Evolutionary conservation across 2,888 invertebrate genomes (phyloP), one percentile per base, ranked within the genome.

Genomic region (Hypomecis punctinalis): DNA sequence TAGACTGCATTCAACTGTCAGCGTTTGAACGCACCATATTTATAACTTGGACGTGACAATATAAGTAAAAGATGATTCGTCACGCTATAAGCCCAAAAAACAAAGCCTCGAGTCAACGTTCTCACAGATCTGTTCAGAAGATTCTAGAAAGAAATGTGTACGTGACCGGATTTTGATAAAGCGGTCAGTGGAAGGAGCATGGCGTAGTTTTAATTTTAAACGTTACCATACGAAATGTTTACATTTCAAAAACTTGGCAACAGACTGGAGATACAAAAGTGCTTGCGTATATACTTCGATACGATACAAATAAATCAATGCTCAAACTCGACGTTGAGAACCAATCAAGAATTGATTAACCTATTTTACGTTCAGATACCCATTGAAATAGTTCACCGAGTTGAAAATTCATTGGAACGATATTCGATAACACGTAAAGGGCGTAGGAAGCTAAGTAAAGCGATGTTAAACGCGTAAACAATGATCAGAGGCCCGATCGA

Each of bases 21-120:
- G n/a, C 59, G 58, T 35, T 45, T 39, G 45, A 52, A 65, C 64
- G 51, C 55, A 60, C 59, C 52, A 57, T 66, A 66, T 78, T 78
- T 79, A 79, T 78, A 72, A 71, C 75, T 71, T 63, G 71, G 61
- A 79, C 81, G 78, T 81, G 81, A 83, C 82, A 75, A 73, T 76
- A 75, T 76, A 74, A 77, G 76, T 47, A 37, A 76, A 75, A 75
- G 66, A 71, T 74, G 72, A 79, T 78, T 74, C 81, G 81, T 79
- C 81, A 81, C 76, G 77, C 79, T 78, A 77, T 78, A 79, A 77
- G 73, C 48, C 43, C 45, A 53, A 78, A 71, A 82, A 78, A 82
- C 78, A 81, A 82, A 78, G 76, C 76, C 79, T 76, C 78, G 71
- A 79, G 78, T 77, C 79, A 77, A 78, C 76, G 78, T 72, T 74